Percentiles rank a stretch among this genome's conserved stretches.
These are phyloP conservation scores for Ganaspis brasiliensis DNA, from an alignment of 2,888 invertebrate genomes.

Conservation along the genomic window DNA sequence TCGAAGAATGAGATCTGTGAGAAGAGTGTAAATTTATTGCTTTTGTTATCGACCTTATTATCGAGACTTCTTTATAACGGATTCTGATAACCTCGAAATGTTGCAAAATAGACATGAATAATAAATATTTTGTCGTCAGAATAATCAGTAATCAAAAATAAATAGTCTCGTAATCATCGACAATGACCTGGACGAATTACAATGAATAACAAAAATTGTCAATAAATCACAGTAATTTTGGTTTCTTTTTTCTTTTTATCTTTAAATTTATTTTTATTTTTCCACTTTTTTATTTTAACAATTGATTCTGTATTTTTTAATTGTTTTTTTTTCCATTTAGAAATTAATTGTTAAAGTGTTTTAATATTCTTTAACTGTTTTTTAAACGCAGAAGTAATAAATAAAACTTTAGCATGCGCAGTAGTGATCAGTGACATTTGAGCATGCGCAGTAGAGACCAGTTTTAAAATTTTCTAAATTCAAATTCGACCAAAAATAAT, in stretches of 20 bases:
- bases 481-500: no score
- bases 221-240: background rate
- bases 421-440: no score
- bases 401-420: no score
- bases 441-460: no score
- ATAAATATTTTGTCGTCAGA: conserved; percentile 21
- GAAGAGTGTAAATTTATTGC: background rate
- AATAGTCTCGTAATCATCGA: conserved; percentile 17
- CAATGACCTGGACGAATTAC: conserved; percentile 30
- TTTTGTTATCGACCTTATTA: conserved; percentile 17
- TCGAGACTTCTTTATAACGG: conserved; percentile 13
- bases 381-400: no score
- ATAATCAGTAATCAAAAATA: conserved; percentile 9
- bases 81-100: conserved; percentile 23
- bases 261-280: background rate
- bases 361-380: no score
- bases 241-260: background rate
- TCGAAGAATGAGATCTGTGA: background rate
- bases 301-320: no score
- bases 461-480: no score
- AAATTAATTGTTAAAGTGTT: no score
- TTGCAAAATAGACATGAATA: conserved; percentile 34
- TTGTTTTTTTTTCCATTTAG: no score
- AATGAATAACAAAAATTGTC: background rate
- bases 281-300: no score